phyloP scores from a whole-genome alignment of 2,113 vertebrate genomes.

The Rhynchomys soricoides region DNA sequence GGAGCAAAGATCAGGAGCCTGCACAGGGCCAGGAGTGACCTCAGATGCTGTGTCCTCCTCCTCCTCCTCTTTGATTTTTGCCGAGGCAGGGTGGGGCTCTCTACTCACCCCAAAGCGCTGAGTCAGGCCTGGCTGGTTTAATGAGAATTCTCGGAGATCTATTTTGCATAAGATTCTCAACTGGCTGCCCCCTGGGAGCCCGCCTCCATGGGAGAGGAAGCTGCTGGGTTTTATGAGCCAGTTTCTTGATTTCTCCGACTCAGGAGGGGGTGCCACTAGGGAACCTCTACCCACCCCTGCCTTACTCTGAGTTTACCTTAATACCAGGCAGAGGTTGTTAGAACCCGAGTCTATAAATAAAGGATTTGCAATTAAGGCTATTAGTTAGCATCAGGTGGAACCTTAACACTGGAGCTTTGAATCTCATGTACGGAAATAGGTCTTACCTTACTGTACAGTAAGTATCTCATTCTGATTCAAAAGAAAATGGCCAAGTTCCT shows the following conservation, averaged over 20 bases:
- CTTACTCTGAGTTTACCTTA: constrained; percentile 6
- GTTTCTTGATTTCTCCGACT: not conserved
- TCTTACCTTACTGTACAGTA: not conserved
- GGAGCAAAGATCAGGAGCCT: not conserved
- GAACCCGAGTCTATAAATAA: constrained; percentile 55
- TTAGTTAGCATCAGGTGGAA: constrained; percentile 65
- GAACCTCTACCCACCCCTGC: constrained; percentile 4
- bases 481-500: constrained; percentile 28
- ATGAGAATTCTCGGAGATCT: constrained; percentile 15
- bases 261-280: not conserved
- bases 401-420: not conserved
- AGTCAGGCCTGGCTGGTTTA: constrained; percentile 37
- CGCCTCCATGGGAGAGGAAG: not conserved
- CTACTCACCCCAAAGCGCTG: constrained; percentile 1
- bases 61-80: not conserved
- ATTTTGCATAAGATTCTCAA: constrained; percentile 55
- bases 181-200: constrained; percentile 30
- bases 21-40: not conserved
- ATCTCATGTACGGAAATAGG: not conserved
- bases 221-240: not conserved
- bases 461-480: not conserved
- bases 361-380: constrained; percentile 68
- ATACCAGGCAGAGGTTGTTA: not conserved
- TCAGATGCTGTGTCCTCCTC: accelerated
- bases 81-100: not conserved